Evolutionary conservation across 2,888 invertebrate species (phyloP), one percentile per base, ranked within the genome.

Genomic region (Netelia fuscicornis): DNA sequence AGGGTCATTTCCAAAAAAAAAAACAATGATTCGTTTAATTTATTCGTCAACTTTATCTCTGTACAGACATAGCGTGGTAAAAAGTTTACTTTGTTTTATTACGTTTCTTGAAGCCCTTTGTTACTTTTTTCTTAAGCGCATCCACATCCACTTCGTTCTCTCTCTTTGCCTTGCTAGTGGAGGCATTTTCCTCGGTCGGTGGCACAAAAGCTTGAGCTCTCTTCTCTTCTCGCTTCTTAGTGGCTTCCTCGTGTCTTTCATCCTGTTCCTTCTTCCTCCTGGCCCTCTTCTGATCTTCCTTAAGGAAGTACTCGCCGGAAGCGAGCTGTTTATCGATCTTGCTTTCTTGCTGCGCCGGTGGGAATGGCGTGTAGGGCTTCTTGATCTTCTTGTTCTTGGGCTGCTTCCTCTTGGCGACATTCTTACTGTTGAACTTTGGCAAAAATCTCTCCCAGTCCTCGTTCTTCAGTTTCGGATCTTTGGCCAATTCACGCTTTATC

Each of bases 391-490:
- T 98, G 89, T 97, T 97, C 92, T 97, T 97, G 2, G 98, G 98
- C 92, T 98, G 96, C 92, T 98, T 98, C 17, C 98, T 95, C 92
- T 98, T 97, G 88, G 96, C 97, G 0, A 98, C 96, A 95, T 97
- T 99, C 94, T 98, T 98, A 79, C 96, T 96, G 91, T 97, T 97
- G 93, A 99, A 99, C 91, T 98, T 98, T 0, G 99, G 99, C 88
- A 99, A 94, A 94, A 99, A 99, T 87, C 99, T 95, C 54, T 98
- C 98, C 99, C 99, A 99, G 92, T 97, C 98, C 94, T 99, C 98
- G 93, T 98, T 96, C 92, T 97, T 97, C 77, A 99, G 93, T 91
- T 96, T 97, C 0, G 98, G 97, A 95, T 99, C 98, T 94, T 98
- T 99, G 90, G 97, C 97, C 79, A 99, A 94, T 94, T 99, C 99